Base-by-base conservation (phyloP, 2,113 vertebrate genomes). In the Pelvicachromis taeniatus region DNA sequence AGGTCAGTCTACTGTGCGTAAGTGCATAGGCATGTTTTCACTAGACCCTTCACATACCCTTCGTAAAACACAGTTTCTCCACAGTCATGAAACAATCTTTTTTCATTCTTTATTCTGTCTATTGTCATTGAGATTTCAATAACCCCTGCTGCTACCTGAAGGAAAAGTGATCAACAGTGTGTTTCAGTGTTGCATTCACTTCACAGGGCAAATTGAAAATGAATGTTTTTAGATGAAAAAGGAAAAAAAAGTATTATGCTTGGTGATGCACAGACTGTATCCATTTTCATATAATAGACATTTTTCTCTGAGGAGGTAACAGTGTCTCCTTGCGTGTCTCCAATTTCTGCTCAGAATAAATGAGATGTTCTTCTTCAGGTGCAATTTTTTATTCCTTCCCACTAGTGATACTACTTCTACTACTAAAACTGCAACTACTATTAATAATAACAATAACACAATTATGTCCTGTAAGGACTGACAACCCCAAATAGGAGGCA, bases 1-100 rank as follows among this genome's bases (percentile, higher is more conserved):
- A 96, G 96, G 98, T 97, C 87, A 92, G 97, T 84, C 9, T 35
- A 9, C 29, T 14, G 26, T 31, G 6, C 9, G 2, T 7, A 38
- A 65, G 33, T 14, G 6, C 77, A 26, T 54, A 19, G 29, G 9
- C 55, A 38, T 52, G 31, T 70, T 68, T 53, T 68, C 59, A 79
- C 52, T 31, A 50, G 42, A n/a, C 14, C 11, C 6, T 80, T 50
- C 45, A 31, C 45, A 50, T 8, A n/a, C 26, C 16, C 26, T 50
- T n/a, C 1, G 17, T 53, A 21, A 83, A 78, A n/a, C 8, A 29
- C 16, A 14, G 11, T 82, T 23, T 79, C 48, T 53, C 53, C 10
- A 23, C 40, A 65, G n/a, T 63, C 11, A 29, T 26, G 17, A 35
- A 59, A 40, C 17, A 23, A 42, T 33, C 19, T 79, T 63, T 59